Percentiles rank a stretch among this genome's conserved stretches.
Conservation (phyloP, 1,140 invertebrate genomes). For the Hycleus cichorii region DNA sequence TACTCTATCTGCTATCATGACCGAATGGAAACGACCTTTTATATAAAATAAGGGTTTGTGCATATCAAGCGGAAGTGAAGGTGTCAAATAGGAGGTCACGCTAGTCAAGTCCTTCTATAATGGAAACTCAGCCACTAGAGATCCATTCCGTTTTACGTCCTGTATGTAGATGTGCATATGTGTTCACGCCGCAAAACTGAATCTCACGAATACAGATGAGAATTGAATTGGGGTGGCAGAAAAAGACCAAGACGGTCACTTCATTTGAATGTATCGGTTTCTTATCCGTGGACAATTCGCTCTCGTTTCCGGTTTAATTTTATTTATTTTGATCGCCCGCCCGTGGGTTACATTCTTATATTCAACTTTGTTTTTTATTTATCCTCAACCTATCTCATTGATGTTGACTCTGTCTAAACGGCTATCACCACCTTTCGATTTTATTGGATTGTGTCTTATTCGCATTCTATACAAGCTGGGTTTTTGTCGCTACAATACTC, state of each 20-base stretch:
- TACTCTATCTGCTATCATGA: too few species aligned
- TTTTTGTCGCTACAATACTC: too few species aligned
- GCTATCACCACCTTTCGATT: conserved; percentile 7
- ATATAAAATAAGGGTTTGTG: background rate
- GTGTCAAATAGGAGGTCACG: conserved; percentile 12
- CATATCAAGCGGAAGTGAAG: conserved; percentile 14
- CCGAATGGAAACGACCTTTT: too few species aligned
- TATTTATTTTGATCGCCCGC: conserved; percentile 7
- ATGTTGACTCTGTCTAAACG: conserved; percentile 1
- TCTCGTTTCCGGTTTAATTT: conserved; percentile 1
- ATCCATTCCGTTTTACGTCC: conserved; percentile 3
- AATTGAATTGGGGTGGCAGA: background rate
- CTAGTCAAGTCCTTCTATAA: conserved; percentile 10
- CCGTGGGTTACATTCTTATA: conserved; percentile 3
- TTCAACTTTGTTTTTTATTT: conserved; percentile 2
- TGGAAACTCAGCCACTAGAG: conserved; percentile 14
- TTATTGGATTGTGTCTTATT: background rate
- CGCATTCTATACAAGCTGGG: too few species aligned
- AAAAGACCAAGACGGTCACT: background rate
- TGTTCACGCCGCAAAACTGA: conserved; percentile 11
- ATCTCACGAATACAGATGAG: conserved; percentile 15
- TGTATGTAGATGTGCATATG: background rate
- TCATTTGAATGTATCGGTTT: conserved; percentile 11
- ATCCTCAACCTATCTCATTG: background rate
- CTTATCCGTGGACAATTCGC: conserved; percentile 4